Conservation (phyloP, 2,888 invertebrate species). For the Agelastica alni region DNA sequence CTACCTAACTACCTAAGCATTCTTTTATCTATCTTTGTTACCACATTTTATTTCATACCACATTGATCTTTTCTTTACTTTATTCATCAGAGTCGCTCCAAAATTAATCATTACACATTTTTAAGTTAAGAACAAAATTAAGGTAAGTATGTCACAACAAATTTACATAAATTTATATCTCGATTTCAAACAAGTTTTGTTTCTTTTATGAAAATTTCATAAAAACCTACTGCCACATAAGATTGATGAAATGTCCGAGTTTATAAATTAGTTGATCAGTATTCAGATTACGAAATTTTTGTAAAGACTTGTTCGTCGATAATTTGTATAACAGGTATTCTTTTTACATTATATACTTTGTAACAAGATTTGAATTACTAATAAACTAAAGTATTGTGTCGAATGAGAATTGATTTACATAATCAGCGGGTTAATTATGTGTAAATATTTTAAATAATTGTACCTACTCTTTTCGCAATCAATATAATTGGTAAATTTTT, state of each 20-base stretch:
- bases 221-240: neutral
- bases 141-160: too few species aligned
- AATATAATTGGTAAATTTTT: too few species aligned
- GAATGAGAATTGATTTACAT: slow-evolving; percentile 2
- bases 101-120: too few species aligned
- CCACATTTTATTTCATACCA: too few species aligned
- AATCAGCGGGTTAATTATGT: neutral
- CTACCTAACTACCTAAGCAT: too few species aligned
- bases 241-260: neutral
- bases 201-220: too few species aligned
- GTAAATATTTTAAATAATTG: neutral
- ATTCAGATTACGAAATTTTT: slow-evolving; percentile 1
- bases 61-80: too few species aligned
- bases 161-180: too few species aligned
- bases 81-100: too few species aligned
- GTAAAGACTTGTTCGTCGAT: neutral
- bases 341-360: slow-evolving; percentile 3
- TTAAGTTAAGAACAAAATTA: too few species aligned
- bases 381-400: neutral
- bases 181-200: neutral
- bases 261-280: slow-evolving; percentile 3
- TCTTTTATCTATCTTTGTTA: too few species aligned
- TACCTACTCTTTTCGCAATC: too few species aligned
- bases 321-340: slow-evolving; percentile 10
- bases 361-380: slow-evolving; percentile 3